Conservation (phyloP, 2,888 invertebrate species). For the Deroplatys truncata region DNA sequence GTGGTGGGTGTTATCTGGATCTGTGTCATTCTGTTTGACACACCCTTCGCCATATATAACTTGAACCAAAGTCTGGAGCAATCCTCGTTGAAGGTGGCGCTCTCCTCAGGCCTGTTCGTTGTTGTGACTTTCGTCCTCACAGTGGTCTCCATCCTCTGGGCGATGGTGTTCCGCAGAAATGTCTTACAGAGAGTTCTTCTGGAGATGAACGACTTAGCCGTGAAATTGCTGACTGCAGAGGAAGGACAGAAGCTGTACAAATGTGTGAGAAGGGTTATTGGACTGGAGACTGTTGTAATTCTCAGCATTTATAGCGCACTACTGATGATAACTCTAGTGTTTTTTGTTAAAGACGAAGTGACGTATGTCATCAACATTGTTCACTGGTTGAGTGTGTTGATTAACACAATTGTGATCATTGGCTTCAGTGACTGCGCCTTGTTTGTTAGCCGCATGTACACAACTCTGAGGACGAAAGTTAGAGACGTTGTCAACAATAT, state of each 20-base stretch:
- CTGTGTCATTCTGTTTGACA: background rate
- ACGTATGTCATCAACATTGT: background rate
- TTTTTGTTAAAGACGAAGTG: background rate
- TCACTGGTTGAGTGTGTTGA: background rate
- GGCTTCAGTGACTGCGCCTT: background rate
- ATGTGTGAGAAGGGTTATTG: background rate
- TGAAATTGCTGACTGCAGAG: background rate
- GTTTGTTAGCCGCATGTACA: background rate
- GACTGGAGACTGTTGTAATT: background rate
- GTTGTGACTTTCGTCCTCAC: background rate
- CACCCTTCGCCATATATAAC: background rate
- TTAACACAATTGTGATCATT: background rate
- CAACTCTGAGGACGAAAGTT: background rate
- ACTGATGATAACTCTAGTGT: background rate
- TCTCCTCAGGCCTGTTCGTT: background rate
- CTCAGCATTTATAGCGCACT: background rate
- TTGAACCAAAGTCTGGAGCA: background rate
- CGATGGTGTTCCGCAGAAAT: background rate
- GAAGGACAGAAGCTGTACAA: background rate
- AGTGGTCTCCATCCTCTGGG: background rate
- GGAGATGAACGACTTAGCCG: background rate
- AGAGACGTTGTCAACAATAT: background rate
- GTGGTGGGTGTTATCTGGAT: background rate
- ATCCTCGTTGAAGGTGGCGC: background rate
- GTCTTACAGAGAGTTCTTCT: background rate